Evolutionary conservation across 2,888 invertebrate species (phyloP), one percentile per base, ranked within the genome.

Genomic region (Orthosia incerta): DNA sequence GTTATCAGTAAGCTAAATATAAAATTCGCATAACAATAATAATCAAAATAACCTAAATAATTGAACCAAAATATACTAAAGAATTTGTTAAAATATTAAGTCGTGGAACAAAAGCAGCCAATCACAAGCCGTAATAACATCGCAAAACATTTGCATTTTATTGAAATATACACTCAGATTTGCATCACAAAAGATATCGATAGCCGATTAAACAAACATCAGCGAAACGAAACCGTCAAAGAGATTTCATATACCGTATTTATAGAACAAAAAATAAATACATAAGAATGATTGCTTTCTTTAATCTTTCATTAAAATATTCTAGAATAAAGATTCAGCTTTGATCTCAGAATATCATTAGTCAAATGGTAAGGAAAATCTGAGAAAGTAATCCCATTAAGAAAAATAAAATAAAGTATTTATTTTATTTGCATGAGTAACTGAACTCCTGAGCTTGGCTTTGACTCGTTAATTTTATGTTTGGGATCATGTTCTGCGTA

Each of bases 101-200:
- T 72, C 59, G 51, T 56, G 31, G 51, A 69, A 74, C 63, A 84
- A 85, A 86, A 81, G 78, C 78, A 81, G 68, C 75, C 79, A 84
- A 84, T 86, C 87, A 88, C 79, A 77, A 86, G 85, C 84, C 79
- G 82, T 86, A 84, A 88, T 89, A 89, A 89, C 83, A 90, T 82
- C 75, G 78, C 68, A 81, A 88, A 87, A 88, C 87, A 93, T 94
- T 94, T 90, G 91, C 94, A 94, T 94, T 90, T 93, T 94, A 94
- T 94, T 93, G 91, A 89, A 91, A 91, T 91, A 91, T 91, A 91
- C 85, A 91, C 87, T 88, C 80, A 56, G 87, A 93, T 94, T 93
- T 93, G 89, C 94, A 94, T 94, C 82, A 90, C 93, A 95, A 94
- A 94, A 91, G 93, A 90, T 87, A 89, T 90, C 88, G 90, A 89